Evolutionary conservation across 2,797 vertebrate species (phyloP).

Genomic region (Neostethus bicornis): DNA sequence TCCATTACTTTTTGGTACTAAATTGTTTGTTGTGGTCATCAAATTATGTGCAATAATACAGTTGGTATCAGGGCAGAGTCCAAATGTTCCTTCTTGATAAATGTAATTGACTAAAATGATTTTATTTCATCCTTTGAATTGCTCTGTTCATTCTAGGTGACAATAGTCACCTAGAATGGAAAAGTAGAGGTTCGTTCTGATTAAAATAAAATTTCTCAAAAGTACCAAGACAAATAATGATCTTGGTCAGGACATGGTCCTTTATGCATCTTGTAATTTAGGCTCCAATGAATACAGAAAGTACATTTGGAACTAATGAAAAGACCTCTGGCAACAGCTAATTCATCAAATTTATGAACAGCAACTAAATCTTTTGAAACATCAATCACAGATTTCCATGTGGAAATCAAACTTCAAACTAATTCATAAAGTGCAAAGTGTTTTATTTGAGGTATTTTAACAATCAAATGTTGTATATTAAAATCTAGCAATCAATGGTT

Average conservation of each 20-base stretch:
- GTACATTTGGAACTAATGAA: too few species aligned
- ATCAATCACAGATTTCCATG: not conserved
- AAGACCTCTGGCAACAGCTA: too few species aligned
- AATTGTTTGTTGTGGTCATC: not conserved
- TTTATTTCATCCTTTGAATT: not conserved
- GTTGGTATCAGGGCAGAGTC: not conserved
- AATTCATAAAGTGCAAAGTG: not conserved
- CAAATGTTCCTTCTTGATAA: too few species aligned
- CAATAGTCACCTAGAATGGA: too few species aligned
- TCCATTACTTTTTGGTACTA: not conserved
- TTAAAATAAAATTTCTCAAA: too few species aligned
- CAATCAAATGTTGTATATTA: not conserved
- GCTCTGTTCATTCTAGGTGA: not conserved
- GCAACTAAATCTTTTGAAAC: not conserved
- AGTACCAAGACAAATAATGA: too few species aligned
- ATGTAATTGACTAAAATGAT: not conserved
- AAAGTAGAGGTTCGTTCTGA: too few species aligned
- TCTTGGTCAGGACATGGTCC: too few species aligned
- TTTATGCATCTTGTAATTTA: too few species aligned
- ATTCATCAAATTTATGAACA: too few species aligned
- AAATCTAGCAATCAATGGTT: not conserved
- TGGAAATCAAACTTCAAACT: not conserved
- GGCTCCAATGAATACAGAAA: too few species aligned
- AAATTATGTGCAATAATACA: not conserved
- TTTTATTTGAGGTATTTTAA: not conserved